Percentiles rank a stretch among this genome's conserved stretches.
Conservation (phyloP, 2,113 vertebrate species). For the Aegotheles bennettii region DNA sequence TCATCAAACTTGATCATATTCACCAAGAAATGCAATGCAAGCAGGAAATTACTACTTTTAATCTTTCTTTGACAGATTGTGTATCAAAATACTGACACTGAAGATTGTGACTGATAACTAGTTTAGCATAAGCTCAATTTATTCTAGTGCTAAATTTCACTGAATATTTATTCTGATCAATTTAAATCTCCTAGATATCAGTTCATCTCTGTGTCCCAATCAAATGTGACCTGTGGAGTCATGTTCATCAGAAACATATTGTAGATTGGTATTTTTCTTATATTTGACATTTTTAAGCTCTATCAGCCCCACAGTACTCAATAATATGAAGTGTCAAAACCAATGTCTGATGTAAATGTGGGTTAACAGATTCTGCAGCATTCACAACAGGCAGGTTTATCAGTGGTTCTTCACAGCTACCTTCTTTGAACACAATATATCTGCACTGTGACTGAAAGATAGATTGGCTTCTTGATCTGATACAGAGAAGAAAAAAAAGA, state of each 20-base stretch:
- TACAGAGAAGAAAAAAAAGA: not conserved
- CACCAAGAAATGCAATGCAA: not conserved
- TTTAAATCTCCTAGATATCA: not conserved
- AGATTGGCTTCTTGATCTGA: not conserved
- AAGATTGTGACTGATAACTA: not conserved
- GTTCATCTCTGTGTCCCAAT: not conserved
- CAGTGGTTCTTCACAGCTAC: not conserved
- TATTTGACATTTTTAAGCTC: not conserved
- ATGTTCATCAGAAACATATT: not conserved
- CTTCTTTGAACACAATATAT: not conserved
- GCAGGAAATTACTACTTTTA: not conserved
- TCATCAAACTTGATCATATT: not conserved
- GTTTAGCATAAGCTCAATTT: not conserved
- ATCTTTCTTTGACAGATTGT: not conserved
- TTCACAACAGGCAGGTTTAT: not conserved
- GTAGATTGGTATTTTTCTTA: not conserved
- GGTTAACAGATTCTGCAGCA: not conserved
- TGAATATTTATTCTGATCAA: not conserved
- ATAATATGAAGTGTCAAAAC: not conserved
- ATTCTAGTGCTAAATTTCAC: not conserved
- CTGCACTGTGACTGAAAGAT: not conserved
- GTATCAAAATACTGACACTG: not conserved
- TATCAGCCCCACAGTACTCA: not conserved
- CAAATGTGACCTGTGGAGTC: not conserved
- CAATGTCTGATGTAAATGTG: fast-evolving